Base-by-base conservation (phyloP, 2,113 vertebrate species). In the Zosterops borbonicus region DNA sequence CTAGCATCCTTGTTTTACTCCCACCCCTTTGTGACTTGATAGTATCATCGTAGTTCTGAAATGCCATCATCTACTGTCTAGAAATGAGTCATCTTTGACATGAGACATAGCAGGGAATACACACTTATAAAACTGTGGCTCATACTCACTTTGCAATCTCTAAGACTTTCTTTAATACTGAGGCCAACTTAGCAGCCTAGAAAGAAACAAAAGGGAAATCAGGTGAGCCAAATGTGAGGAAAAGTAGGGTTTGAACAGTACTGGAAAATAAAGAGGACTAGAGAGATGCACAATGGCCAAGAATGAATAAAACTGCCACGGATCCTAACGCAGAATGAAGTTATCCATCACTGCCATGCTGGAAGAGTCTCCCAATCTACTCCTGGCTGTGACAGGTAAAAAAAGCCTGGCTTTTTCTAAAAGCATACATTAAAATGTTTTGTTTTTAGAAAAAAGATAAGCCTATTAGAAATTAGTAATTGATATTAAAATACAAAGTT, bases 111-210 rank as follows among this genome's bases (percentile, higher is more conserved):
- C 13, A 87, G 67, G 29, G 35, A 62, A 70, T 39, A 69, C 46
- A 76, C 25, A 27, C 31, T 41, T 41, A 14, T 0, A 60, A 41
- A 89, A 52, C 15, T 33, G 14, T 31, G 77, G 65, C n/a, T 97
- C 53, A 95, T 94, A 97, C 98, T 98, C 92, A 99, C 99, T 98
- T 99, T 82, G 98, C 95, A 76, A 99, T 98, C 89, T 98, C 98
- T 29, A 99, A 98, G 65, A 98, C 92, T 92, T 99, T 99, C 97
- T 98, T 99, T 79, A 99, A 81, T 53, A 99, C 96, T 1, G 98
- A 97, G 28, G 98, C 98, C 97, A 99, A 87, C 63, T 98, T 99
- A 27, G 97, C 98, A 68, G 98, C 98, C 99, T 99, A 94, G 31
- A 96, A 96, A 93, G 63, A 97, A 84, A 91, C 19, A 93, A 37